Conservation (phyloP, 1,140 invertebrate species). For the Grapholita molesta region DNA sequence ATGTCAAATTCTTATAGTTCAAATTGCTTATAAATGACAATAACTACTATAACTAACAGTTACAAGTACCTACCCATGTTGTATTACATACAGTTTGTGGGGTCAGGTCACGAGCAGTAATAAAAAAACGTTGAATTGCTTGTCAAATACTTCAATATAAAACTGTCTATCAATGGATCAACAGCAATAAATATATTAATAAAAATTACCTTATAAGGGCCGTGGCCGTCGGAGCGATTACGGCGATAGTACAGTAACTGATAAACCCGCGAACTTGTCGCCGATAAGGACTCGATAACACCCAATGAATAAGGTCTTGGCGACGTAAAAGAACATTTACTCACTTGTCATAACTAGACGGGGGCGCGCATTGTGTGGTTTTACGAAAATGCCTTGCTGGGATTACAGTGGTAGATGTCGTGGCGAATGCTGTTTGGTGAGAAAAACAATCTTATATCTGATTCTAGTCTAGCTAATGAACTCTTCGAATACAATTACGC, state of each 20-base stretch:
- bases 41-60: too few relatives aligned
- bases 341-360: neutral
- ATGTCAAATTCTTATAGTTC: too few relatives aligned
- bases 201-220: neutral
- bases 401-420: neutral
- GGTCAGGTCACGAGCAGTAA: too few relatives aligned
- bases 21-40: too few relatives aligned
- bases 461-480: too few relatives aligned
- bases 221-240: neutral
- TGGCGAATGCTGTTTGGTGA: neutral
- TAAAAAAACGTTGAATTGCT: too few relatives aligned
- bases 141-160: too few relatives aligned
- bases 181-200: neutral
- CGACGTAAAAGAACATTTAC: neutral
- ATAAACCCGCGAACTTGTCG: constrained; percentile 7
- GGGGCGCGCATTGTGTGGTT: neutral
- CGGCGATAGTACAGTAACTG: neutral
- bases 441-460: neutral
- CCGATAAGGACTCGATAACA: neutral
- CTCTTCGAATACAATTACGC: too few relatives aligned
- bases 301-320: neutral
- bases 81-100: too few relatives aligned
- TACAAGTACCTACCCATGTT: too few relatives aligned
- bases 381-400: neutral
- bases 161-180: too few relatives aligned